Evolutionary conservation across 2,888 invertebrate genomes (phyloP).

Genomic region (Drosophila lutescens): DNA sequence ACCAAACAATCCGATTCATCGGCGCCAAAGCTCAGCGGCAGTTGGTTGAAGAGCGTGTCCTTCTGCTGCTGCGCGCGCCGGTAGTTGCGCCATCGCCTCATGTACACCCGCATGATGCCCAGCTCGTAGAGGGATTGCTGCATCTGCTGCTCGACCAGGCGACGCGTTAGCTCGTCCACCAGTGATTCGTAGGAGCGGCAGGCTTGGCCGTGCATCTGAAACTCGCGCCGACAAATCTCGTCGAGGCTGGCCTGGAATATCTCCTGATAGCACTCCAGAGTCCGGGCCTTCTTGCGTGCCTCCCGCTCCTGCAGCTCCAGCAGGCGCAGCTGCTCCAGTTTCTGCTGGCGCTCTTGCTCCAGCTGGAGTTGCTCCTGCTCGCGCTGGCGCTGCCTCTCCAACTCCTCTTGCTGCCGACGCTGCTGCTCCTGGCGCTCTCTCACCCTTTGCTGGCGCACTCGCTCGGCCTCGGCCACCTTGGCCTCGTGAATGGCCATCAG

Average conservation of each 20-base stretch:
- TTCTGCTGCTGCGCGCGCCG: conserved; percentile 84
- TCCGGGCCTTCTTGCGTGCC: not conserved
- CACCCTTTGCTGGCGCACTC: conserved; percentile 44
- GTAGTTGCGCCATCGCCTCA: conserved; percentile 85
- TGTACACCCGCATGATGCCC: conserved; percentile 83
- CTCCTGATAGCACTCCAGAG: not conserved
- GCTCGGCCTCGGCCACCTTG: conserved; percentile 55
- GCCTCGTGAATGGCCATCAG: conserved; percentile 45
- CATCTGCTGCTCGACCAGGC: conserved; percentile 6
- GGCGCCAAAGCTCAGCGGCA: conserved; percentile 86
- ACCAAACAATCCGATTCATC: conserved; percentile 60
- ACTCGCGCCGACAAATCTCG: conserved; percentile 29
- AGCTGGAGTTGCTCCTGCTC: not conserved
- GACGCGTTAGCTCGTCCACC: conserved; percentile 14
- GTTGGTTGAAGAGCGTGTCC: conserved; percentile 85
- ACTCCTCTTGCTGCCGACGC: conserved; percentile 3
- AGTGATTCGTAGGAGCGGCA: conserved; percentile 18
- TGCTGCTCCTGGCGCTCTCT: conserved; percentile 43
- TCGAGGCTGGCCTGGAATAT: conserved; percentile 21
- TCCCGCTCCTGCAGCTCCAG: conserved; percentile 1
- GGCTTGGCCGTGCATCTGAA: conserved; percentile 3
- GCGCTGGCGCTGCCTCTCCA: not conserved
- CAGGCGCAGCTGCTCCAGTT: not conserved
- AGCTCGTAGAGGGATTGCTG: conserved; percentile 64
- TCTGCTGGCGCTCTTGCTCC: not conserved